Evolutionary conservation across 2,888 invertebrate genomes (phyloP), one percentile per base, ranked within the genome.

Genomic region (Zaprionus lineosus): DNA sequence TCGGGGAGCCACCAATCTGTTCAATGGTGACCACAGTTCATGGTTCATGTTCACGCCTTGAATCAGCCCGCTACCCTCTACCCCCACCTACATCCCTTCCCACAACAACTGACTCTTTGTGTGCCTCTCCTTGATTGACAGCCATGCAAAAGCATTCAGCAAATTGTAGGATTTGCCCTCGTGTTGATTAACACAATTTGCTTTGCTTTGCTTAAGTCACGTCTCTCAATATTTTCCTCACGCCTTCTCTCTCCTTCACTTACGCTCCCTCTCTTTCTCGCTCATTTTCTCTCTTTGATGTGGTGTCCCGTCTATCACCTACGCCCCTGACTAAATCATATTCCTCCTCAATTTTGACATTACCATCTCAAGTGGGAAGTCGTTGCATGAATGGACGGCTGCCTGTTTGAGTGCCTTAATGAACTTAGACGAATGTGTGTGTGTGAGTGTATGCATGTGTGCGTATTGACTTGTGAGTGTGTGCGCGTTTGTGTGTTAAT

Each of bases 161-260:
- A n/a, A n/a, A n/a, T 57, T 70, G 56, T 51, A 52, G 51, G 37
- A 24, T 24, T 55, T 66, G 53, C 59, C 55, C 58, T 67, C 58
- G 71, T 55, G 71, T 74, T 74, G 67, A 74, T 74, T 74, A 74
- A 74, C 63, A 66, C 67, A 74, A 74, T 71, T 71, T 63, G 71
- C 50, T 59, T 58, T 62, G 70, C 70, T 61, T 67, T 46, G 62
- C 56, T 47, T 64, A 70, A 66, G 68, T 70, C 67, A 67, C 71
- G 67, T 71, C 47, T 51, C 33, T 40, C 8, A n/a, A n/a, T n/a
- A n/a, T n/a, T n/a, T n/a, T n/a, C n/a, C n/a, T n/a, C n/a, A n/a
- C n/a, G n/a, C n/a, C n/a, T n/a, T 34, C 8, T 14, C 40, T 15
- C 15, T 11, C 8, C 8, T 11, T 0, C 11, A 0, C 5, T 44